These are phyloP conservation scores for Ephydatia muelleri DNA, from an alignment of 37 sponge, comb jelly and placozoan genomes.

Conservation along the genomic window DNA sequence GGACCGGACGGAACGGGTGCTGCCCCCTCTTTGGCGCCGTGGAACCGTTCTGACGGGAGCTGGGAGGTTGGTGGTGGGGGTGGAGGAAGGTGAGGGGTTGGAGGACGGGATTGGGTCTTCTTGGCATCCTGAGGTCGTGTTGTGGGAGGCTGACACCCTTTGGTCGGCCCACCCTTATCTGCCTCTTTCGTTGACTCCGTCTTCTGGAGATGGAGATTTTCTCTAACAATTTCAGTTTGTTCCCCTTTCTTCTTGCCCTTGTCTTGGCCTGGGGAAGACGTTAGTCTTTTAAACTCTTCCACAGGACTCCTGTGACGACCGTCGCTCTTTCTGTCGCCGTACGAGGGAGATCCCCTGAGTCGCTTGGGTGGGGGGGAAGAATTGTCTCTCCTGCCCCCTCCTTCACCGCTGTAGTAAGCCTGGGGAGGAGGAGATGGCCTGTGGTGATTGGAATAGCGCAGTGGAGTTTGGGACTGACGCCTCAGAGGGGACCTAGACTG, in stretches of 20 bases:
- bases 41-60: not conserved
- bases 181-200: no score
- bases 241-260: no score
- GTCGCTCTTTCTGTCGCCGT: not conserved
- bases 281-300: no score
- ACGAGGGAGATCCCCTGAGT: not conserved
- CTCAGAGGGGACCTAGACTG: not conserved
- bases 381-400: not conserved
- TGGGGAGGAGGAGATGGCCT: no score
- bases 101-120: not conserved
- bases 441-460: no score
- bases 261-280: no score
- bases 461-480: not conserved
- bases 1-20: constrained; percentile 23
- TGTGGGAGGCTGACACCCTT: no score
- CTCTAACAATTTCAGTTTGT: no score
- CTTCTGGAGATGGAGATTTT: no score
- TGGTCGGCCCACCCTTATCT: no score
- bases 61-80: constrained; percentile 1
- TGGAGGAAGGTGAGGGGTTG: not conserved
- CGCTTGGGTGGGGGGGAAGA: not conserved
- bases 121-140: no score
- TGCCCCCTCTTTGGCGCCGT: not conserved
- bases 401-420: not conserved
- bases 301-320: no score